Conservation (phyloP, 2,797 vertebrate species). For the Petrocephalus schoutedeni region DNA sequence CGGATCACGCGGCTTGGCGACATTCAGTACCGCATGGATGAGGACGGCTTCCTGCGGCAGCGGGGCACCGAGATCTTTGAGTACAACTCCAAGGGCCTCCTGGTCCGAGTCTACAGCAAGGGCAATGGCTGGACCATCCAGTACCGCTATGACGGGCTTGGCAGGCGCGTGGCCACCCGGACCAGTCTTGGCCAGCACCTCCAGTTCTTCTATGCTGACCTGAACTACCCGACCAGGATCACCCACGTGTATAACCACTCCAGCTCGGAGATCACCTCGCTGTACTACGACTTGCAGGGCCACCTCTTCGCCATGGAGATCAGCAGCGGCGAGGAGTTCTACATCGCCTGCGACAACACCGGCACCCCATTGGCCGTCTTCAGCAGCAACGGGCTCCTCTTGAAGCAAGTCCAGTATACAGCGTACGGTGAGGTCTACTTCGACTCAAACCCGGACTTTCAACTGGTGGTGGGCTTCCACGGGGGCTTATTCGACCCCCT, state of each 20-base stretch:
- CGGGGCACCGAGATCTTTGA: constrained; percentile 94
- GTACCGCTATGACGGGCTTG: constrained; percentile 92
- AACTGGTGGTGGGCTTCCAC: constrained; percentile 91
- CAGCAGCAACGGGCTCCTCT: constrained; percentile 90
- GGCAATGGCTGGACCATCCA: constrained; percentile 92
- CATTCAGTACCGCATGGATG: constrained; percentile 88
- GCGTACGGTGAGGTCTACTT: constrained; percentile 97
- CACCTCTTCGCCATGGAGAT: constrained; percentile 99
- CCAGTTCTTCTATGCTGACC: constrained; percentile 95
- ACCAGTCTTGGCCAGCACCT: constrained; percentile 92
- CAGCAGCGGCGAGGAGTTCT: constrained; percentile 96
- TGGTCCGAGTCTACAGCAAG: constrained; percentile 93
- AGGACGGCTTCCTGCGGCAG: constrained; percentile 92
- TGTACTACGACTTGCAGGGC: constrained; percentile 94
- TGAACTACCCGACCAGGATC: constrained; percentile 92
- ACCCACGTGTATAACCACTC: constrained; percentile 98
- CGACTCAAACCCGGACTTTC: constrained; percentile 95
- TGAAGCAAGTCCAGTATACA: constrained; percentile 93
- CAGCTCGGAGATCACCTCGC: constrained; percentile 94
- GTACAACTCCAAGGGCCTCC: constrained; percentile 93
- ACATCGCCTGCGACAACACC: constrained; percentile 94
- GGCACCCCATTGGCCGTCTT: constrained; percentile 96
- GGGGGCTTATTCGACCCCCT: constrained; percentile 91
- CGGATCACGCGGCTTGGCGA: constrained; percentile 91
- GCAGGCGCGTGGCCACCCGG: constrained; percentile 83